Base-by-base conservation (phyloP, 2,797 vertebrate genomes). In the Glossophaga mutica region DNA sequence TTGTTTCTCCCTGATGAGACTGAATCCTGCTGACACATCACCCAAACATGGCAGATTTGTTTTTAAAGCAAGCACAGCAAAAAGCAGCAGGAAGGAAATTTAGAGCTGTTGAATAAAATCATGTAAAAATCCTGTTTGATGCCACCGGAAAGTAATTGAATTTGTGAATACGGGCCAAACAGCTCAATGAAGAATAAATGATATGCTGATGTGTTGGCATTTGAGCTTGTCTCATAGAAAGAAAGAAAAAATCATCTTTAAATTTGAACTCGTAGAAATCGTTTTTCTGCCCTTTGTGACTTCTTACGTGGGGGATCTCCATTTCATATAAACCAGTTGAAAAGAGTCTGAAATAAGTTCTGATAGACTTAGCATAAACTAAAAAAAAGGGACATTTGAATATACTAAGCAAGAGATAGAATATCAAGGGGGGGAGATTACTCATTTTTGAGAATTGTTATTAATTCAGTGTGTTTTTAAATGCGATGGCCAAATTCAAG, bases 101-200 rank as follows among this genome's bases (percentile, higher is more conserved):
- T 94, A 62, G 81, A 97, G 82, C 73, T 97, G 92, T 78, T 96
- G 96, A 97, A 97, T 95, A 96, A 97, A 97, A 96, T 97, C 94
- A 95, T 97, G 55, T 97, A 95, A 90, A 92, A 97, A 84, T 92
- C 86, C 70, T 94, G 26, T 97, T 97, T 81, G 70, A 71, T 97
- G 96, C 88, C 68, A 93, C 96, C 90, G 77, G 97, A 96, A 46
- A 65, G 87, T 98, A 97, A 98, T 71, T 97, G 96, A 97, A 98
- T 98, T 97, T 97, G 84, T 97, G 96, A 97, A 95, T 85, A 95
- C 85, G 3, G 16, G 90, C 74, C 67, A 96, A 97, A 97, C 50
- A 91, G 48, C 85, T 95, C 90, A 92, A 48, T 95, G 87, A 67
- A 78, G 96, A 94, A 76, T 57, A 96, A 90, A 96, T 79, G 11